Evolutionary conservation across 2,888 invertebrate genomes (phyloP).

Genomic region (Nymphalis polychloros): DNA sequence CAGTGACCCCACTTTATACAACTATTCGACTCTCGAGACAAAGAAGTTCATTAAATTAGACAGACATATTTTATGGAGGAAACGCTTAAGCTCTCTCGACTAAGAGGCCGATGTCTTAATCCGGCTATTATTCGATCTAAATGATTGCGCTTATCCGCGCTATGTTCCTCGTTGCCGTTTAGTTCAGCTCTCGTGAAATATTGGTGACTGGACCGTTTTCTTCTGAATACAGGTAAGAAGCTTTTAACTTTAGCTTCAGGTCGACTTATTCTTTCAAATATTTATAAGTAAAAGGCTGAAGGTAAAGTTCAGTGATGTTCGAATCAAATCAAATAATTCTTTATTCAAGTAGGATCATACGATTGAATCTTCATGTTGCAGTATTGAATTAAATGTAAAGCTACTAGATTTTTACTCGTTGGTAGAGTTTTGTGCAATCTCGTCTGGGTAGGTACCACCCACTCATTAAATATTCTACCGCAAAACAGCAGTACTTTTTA

Average conservation of each 20-base stretch:
- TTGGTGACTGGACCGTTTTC: conserved; percentile 37
- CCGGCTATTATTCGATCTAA: conserved; percentile 55
- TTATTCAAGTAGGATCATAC: no score
- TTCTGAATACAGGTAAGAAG: conserved; percentile 18
- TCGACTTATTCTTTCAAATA: not conserved
- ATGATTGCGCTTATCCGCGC: conserved; percentile 51
- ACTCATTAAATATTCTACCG: no score
- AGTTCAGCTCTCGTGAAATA: conserved; percentile 52
- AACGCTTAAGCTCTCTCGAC: conserved; percentile 31
- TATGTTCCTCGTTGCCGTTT: conserved; percentile 41
- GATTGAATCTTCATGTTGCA: no score
- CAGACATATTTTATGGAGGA: conserved; percentile 31
- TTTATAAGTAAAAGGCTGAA: not conserved
- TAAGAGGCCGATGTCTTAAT: conserved; percentile 49
- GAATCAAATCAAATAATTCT: no score
- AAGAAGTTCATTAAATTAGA: conserved; percentile 30
- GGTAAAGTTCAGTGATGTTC: no score
- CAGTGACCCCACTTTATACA: conserved; percentile 6
- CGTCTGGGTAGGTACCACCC: no score
- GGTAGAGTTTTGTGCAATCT: no score
- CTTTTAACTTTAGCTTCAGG: not conserved
- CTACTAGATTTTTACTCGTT: no score
- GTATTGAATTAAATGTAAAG: no score
- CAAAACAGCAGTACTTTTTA: no score
- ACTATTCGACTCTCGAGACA: conserved; percentile 10